Percentiles rank a stretch among this genome's conserved stretches.
phyloP scores from a whole-genome alignment of 35 echinoderm and acorn worm species.

The Stichopus chloronotus region DNA sequence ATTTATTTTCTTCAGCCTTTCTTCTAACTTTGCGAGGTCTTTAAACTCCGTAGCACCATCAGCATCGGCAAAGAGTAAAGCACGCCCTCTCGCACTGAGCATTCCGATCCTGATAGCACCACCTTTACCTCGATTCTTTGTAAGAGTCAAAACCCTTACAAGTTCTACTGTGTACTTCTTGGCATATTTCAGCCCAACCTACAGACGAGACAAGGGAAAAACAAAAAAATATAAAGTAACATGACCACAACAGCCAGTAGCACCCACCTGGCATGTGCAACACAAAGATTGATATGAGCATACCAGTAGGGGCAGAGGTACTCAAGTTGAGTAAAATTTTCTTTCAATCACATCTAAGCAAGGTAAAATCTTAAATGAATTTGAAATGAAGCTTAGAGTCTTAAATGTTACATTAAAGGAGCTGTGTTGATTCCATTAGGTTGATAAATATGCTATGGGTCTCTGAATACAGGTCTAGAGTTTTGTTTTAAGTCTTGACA shows the following conservation, averaged over 20 bases:
- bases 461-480: too few relatives aligned
- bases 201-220: background rate
- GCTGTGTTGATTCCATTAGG: too few relatives aligned
- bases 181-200: slow-evolving; percentile 92
- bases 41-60: slow-evolving; percentile 98
- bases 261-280: background rate
- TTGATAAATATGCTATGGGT: too few relatives aligned
- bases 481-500: background rate
- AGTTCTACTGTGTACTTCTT: slow-evolving; percentile 77
- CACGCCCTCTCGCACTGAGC: slow-evolving; percentile 87
- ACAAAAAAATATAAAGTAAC: background rate
- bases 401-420: too few relatives aligned
- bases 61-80: slow-evolving; percentile 96
- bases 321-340: too few relatives aligned
- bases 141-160: slow-evolving; percentile 81
- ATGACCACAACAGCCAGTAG: background rate
- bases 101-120: slow-evolving; percentile 93
- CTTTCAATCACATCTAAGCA: too few relatives aligned
- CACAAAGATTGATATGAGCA: background rate
- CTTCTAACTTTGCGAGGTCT: slow-evolving; percentile 78
- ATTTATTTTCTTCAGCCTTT: slow-evolving; percentile 73
- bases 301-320: background rate
- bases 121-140: slow-evolving; percentile 91
- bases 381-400: too few relatives aligned
- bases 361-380: too few relatives aligned